Base-by-base conservation (phyloP, 2,888 invertebrate genomes). In the Metalampra italica region DNA sequence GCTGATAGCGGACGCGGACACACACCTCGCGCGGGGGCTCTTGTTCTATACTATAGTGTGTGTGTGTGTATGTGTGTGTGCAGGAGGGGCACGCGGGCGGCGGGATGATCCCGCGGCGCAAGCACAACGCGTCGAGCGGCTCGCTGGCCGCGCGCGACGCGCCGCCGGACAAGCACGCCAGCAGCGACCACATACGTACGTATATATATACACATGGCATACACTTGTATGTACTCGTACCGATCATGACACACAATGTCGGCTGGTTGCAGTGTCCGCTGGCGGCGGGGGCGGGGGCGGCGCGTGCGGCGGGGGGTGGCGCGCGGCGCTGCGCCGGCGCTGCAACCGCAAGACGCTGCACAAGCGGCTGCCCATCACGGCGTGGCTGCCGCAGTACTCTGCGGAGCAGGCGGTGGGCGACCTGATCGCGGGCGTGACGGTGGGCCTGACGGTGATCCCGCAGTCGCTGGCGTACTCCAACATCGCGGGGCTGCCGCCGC, bases 401-500 rank as follows among this genome's bases (percentile, higher is more conserved):
- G 71, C 86, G 7, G 91, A 92, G 51, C 92, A 94, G 81, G 93
- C 96, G 7, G 81, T 96, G 45, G 96, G 97, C 9, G 98, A 98
- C 87, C 76, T 97, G 40, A 95, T 98, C 54, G 97, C 98, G 4
- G 97, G 97, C 48, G 85, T 98, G 50, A 97, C 97, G 1, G 97
- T 98, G 11, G 98, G 97, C 0, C 91, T 98, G 51, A 98, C 97
- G 0, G 97, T 98, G 49, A 97, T 98, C 64, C 98, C 97, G 11
- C 97, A 97, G 84, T 95, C 95, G 11, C 86, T 96, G 52, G 96
- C 96, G 9, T 96, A 96, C 80, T 91, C 95, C 29, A 94, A 93
- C 72, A 94, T 95, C 53, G 95, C 95, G 43, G 94, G 95, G 14
- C 84, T 96, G 54, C 94, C 95, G 46, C 91, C 94, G 29, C 91